These are phyloP conservation scores for Pseudobourletiella spinata DNA, from an alignment of 1,140 invertebrate species.

Conservation along the genomic window DNA sequence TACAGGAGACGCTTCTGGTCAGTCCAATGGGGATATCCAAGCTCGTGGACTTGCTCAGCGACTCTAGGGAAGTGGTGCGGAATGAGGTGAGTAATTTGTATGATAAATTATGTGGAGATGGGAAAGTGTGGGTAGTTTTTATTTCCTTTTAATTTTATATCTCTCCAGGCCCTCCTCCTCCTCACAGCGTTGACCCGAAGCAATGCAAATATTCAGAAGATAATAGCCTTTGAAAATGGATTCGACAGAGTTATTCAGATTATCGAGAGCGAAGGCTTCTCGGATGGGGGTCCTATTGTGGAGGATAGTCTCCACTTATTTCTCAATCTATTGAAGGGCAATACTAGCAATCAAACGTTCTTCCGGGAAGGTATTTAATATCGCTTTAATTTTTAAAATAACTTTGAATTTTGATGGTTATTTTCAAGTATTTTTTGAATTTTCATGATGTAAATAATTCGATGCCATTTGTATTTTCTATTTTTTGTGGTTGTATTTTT, in stretches of 20 bases:
- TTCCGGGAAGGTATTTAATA: slow-evolving; percentile 91
- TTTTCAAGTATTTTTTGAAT: slow-evolving; percentile 9
- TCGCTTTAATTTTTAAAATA: too few species aligned
- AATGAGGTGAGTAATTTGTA: slow-evolving; percentile 66
- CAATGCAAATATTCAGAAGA: slow-evolving; percentile 98
- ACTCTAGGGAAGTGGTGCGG: slow-evolving; percentile 88
- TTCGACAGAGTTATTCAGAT: slow-evolving; percentile 94
- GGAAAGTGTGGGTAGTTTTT: neutral
- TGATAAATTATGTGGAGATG: too few species aligned
- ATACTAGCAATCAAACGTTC: slow-evolving; percentile 95
- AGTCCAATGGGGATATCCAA: slow-evolving; percentile 96
- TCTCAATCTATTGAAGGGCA: slow-evolving; percentile 87
- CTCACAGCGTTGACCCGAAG: slow-evolving; percentile 87
- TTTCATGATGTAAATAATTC: slow-evolving; percentile 6
- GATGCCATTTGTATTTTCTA: slow-evolving; percentile 6
- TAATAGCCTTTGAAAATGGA: slow-evolving; percentile 98
- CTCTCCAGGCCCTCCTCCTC: slow-evolving; percentile 64
- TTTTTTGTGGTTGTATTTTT: slow-evolving; percentile 3
- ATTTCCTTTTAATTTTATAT: slow-evolving; percentile 6
- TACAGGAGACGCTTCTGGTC: slow-evolving; percentile 89
- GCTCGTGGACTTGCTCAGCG: slow-evolving; percentile 89
- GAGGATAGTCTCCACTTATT: slow-evolving; percentile 95
- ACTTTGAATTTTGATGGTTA: slow-evolving; percentile 10
- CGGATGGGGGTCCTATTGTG: slow-evolving; percentile 94
- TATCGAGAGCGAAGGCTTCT: slow-evolving; percentile 80